Evolutionary conservation across 2,888 invertebrate species (phyloP).

Genomic region (Shargacucullia verbasci): DNA sequence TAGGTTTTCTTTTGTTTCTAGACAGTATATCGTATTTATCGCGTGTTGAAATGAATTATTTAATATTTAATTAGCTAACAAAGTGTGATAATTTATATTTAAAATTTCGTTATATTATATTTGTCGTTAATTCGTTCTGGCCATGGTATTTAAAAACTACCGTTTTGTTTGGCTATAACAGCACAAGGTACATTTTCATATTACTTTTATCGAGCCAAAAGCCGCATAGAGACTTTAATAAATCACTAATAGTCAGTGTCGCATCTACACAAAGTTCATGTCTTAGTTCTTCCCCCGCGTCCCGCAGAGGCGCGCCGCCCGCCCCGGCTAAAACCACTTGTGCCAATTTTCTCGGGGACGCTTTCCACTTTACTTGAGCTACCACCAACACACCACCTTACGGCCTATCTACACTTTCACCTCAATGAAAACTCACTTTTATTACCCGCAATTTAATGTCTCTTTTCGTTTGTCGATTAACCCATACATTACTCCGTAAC

Average conservation of each 20-base stretch:
- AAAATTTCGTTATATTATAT: too few relatives aligned
- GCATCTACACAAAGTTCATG: conserved; percentile 46
- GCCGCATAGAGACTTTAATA: conserved; percentile 39
- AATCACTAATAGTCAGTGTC: conserved; percentile 30
- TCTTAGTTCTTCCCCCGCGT: conserved; percentile 68
- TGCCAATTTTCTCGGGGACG: conserved; percentile 88
- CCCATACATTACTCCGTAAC: conserved; percentile 52
- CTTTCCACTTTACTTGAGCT: conserved; percentile 87
- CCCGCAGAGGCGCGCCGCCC: conserved; percentile 70
- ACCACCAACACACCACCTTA: conserved; percentile 68
- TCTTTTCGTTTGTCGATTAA: conserved; percentile 59
- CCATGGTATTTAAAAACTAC: too few relatives aligned
- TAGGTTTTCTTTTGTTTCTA: too few relatives aligned
- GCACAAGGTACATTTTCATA: too few relatives aligned
- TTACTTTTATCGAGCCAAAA: too few relatives aligned
- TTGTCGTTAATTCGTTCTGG: too few relatives aligned
- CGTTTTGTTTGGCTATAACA: too few relatives aligned
- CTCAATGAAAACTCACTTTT: conserved; percentile 66
- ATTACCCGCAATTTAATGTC: conserved; percentile 62
- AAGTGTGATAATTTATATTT: too few relatives aligned
- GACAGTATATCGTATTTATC: too few relatives aligned
- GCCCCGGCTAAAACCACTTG: conserved; percentile 87
- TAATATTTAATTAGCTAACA: too few relatives aligned
- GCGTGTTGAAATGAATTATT: too few relatives aligned
- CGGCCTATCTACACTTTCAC: conserved; percentile 68